Percentiles rank a stretch among this genome's conserved stretches.
Conservation (phyloP, 2,797 vertebrate species). For the Semotilus atromaculatus region DNA sequence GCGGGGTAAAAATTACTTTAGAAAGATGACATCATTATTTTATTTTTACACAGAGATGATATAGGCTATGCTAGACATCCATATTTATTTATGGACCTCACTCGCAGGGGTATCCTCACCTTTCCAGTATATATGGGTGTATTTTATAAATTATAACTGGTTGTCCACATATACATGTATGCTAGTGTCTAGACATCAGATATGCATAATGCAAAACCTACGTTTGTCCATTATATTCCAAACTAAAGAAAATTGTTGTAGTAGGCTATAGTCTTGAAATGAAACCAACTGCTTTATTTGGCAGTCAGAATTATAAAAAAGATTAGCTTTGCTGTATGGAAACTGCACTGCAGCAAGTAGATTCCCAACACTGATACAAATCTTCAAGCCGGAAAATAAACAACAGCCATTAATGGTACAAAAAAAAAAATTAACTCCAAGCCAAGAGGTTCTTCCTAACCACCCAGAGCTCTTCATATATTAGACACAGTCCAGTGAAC, state of each 20-base stretch:
- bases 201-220: background rate
- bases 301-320: background rate
- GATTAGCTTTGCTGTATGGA: background rate
- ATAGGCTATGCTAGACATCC: no score
- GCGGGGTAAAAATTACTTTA: no score
- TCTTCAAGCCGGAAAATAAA: background rate
- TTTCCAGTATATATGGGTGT: background rate
- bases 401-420: background rate
- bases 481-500: constrained; percentile 26
- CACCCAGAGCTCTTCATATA: constrained; percentile 1
- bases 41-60: no score
- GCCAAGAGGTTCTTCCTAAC: background rate
- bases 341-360: background rate
- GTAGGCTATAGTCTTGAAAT: background rate
- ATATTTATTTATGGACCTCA: no score
- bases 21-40: no score
- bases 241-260: background rate
- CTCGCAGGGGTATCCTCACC: background rate
- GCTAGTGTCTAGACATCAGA: background rate
- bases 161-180: background rate
- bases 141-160: no score
- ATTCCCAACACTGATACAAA: background rate
- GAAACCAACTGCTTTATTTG: background rate
- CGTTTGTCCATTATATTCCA: background rate
- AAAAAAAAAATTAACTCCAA: background rate